phyloP scores from a whole-genome alignment of 2,113 vertebrate species.

The Rhabdomys dilectus region DNA sequence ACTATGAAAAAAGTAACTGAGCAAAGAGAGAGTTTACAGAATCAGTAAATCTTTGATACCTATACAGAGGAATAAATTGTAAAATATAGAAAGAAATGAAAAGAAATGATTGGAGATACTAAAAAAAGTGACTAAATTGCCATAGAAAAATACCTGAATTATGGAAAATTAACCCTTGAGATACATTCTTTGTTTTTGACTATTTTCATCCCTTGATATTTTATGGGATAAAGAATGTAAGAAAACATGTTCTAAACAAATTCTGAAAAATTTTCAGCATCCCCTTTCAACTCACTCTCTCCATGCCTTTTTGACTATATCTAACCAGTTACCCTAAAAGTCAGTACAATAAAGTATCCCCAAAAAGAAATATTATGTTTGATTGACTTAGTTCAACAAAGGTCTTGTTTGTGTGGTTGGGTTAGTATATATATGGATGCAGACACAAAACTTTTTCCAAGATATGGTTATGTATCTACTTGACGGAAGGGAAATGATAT shows the following conservation, averaged over 20 bases:
- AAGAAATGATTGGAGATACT: not conserved
- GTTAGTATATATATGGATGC: accelerated
- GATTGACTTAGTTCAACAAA: not conserved
- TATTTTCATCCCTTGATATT: not conserved
- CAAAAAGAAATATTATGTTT: not conserved
- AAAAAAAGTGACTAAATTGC: not conserved
- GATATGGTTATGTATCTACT: not conserved
- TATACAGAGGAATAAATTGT: not conserved
- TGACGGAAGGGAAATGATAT: not conserved
- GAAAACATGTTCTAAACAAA: not conserved
- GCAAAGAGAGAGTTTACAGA: not conserved
- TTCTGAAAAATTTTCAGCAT: not conserved
- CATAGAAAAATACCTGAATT: not conserved
- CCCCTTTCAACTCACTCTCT: accelerated
- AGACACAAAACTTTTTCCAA: not conserved
- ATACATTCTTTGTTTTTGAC: not conserved
- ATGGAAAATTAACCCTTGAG: not conserved
- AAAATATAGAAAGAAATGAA: too few relatives aligned
- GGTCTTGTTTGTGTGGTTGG: not conserved
- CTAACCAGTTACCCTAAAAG: not conserved
- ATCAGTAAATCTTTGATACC: not conserved
- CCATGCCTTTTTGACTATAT: not conserved
- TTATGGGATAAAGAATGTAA: not conserved
- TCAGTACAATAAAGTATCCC: not conserved
- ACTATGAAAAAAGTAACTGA: not conserved